phyloP scores from a whole-genome alignment of 2,888 invertebrate species.

The Himalopsyche kuldschensis region DNA sequence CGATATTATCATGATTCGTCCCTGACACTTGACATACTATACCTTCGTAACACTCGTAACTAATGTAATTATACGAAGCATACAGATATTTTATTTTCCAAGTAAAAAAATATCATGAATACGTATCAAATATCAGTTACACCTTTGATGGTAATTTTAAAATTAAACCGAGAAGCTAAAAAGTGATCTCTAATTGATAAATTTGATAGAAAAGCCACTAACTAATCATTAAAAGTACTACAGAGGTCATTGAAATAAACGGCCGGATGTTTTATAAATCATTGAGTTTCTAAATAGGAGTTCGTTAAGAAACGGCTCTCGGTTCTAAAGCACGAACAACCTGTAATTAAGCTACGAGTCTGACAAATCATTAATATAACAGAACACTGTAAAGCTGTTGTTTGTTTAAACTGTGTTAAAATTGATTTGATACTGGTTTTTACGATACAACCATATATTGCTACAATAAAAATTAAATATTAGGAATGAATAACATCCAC shows the following conservation, averaged over 20 bases:
- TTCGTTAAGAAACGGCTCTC: not conserved
- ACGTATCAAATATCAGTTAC: too few species aligned
- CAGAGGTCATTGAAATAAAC: not conserved
- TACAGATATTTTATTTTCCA: too few species aligned
- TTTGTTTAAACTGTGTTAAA: not conserved
- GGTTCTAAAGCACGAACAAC: not conserved
- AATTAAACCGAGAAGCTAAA: too few species aligned
- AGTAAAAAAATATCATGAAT: too few species aligned
- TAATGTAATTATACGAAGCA: too few species aligned
- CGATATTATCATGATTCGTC: too few species aligned
- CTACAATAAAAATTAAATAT: too few species aligned
- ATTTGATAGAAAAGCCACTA: not conserved
- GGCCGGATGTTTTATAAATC: not conserved
- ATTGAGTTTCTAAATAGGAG: not conserved
- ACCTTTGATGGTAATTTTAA: too few species aligned
- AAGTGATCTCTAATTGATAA: not conserved
- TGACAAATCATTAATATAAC: not conserved
- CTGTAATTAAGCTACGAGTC: not conserved
- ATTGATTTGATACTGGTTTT: not conserved
- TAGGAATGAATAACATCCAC: too few species aligned
- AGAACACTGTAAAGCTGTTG: not conserved
- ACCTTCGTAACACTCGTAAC: too few species aligned
- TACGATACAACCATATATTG: not conserved
- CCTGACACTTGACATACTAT: too few species aligned
- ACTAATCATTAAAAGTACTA: not conserved